Evolutionary conservation across 2,888 invertebrate species (phyloP), one percentile per base, ranked within the genome.

Genomic region (Myopa testacea): DNA sequence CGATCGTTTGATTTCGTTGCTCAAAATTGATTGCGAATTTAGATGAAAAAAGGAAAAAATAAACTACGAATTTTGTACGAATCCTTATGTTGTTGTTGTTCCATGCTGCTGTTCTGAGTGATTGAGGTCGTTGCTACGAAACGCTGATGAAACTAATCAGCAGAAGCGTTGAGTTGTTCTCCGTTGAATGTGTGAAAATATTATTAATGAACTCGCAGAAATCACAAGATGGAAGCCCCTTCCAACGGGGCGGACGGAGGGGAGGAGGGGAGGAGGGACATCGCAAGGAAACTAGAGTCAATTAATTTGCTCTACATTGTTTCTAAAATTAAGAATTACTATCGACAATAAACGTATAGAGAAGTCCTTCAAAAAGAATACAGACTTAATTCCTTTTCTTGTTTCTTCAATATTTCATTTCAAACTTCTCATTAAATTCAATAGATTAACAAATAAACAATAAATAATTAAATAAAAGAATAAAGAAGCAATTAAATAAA

Each of bases 1-100:
- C 50, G 8, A 19, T 45, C 50, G 19, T 16, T 55, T 10, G 45
- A 45, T 55, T 75, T 68, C 26, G 12, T 55, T 58, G 55, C 26
- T 19, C 45, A 38, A 26, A 68, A 75, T 58, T 60, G 68, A 38
- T 74, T 45, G 34, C 19, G 58, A 75, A 65, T 65, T 67, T 55
- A 37, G 16, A 34, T 38, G 38, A 10, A 14, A 65, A 34, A 55
- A 16, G n/a, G 8, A 52, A 65, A 34, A 65, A 74, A 65, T 65
- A 37, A 63, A 45, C 10, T 26, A 37, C 12, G 26, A 40, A 26
- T 38, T 58, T 40, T 14, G 68, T 40, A 40, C 4, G 34, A 52
- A 34, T 50, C 50, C 34, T 52, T 52, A 16, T 10, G 5, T n/a
- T 68, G 19, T 45, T 68, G n/a, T 68, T 45, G 1, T 16, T 65